Base-by-base conservation (phyloP, 1,140 invertebrate species). In the Gonioctena quinquepunctata region DNA sequence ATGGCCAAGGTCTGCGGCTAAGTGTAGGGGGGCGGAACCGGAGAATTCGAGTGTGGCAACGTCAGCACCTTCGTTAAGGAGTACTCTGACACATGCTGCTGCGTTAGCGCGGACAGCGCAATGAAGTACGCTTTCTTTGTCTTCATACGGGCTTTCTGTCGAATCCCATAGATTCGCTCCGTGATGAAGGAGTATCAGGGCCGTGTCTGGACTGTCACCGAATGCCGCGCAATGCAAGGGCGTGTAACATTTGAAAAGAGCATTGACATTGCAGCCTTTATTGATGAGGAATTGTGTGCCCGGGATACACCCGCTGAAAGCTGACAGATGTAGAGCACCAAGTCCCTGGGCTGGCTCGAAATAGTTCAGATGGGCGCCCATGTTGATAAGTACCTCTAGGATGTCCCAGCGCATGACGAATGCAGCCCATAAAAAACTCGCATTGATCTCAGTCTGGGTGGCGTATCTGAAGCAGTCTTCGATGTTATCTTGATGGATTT, bases 211-310 rank as follows among this genome's bases (percentile, higher is more conserved):
- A 28, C 90, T 90, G 79, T 93, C 91, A 1, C 92, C 92, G 78
- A 93, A 92, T 25, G 92, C 92, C 8, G 93, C 92, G 77, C 91
- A 93, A 82, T 94, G 92, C 61, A 94, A 85, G 1, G 92, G 91
- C 0, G 90, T 90, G 76, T 90, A 91, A 69, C 87, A 89, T 82
- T 89, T 90, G 64, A 87, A 86, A 71, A 86, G 85, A 16, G 87
- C 83, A 83, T 91, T 90, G 2, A 92, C 85, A 77, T 90, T 88
- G 49, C 88, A 87, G 1, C 90, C 90, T 69, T 88, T 85, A 26
- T 85, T 81, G 22, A 94, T 86, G 3, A 94, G 83, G 75, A 89
- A 90, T 60, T 86, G 87, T 13, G 90, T 87, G 28, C 90, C 89
- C n/a, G 89, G 86, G 26, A 89, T 77, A 72, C 89, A 92, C 8